Evolutionary conservation across 2,888 invertebrate species (phyloP).

Genomic region (Drosophila quasianomalipes): DNA sequence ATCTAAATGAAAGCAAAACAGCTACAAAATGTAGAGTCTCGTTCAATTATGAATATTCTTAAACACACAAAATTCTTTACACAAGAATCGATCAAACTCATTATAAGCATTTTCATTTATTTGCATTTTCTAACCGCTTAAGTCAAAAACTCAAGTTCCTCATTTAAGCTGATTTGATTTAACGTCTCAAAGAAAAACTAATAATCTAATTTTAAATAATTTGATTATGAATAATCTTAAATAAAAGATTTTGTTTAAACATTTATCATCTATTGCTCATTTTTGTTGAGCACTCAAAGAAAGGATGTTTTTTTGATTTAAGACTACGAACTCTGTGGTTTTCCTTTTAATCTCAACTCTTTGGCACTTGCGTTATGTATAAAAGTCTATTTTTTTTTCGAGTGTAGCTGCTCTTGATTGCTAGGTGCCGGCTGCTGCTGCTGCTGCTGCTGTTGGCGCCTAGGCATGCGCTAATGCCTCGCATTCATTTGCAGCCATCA

Average conservation of each 20-base stretch:
- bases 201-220: neutral
- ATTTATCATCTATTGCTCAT: neutral
- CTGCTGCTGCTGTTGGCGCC: conserved; percentile 11
- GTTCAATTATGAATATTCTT: neutral
- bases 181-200: neutral
- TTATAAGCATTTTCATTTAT: neutral
- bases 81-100: neutral
- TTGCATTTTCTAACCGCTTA: neutral
- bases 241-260: neutral
- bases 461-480: conserved; percentile 71
- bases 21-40: neutral
- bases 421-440: conserved; percentile 9
- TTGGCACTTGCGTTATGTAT: neutral
- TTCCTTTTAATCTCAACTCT: neutral
- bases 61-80: neutral
- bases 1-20: neutral
- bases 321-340: neutral
- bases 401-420: conserved; percentile 8
- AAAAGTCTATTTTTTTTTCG: neutral
- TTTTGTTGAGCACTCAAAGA: neutral
- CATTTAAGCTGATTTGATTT: neutral
- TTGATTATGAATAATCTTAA: neutral
- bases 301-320: neutral
- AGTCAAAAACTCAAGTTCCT: neutral
- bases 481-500: conserved; percentile 73